A percentile compares a stretch with the other conserved stretches of the same genome.
phyloP scores from a whole-genome alignment of 2,113 vertebrate species.

The Canis aureus region DNA sequence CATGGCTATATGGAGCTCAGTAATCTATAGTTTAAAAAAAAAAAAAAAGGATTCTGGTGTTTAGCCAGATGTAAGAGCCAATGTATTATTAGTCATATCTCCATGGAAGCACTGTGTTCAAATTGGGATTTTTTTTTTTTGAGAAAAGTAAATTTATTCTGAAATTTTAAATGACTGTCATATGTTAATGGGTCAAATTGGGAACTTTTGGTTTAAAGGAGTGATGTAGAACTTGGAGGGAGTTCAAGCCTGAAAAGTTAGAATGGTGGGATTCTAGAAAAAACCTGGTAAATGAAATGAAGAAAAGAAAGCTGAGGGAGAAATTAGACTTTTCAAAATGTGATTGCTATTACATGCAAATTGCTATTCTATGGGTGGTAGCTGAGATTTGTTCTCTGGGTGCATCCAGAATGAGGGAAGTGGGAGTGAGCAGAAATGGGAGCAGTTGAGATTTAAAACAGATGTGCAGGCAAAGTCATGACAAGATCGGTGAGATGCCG shows the following conservation, averaged over 20 bases:
- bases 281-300: slow-evolving; percentile 6
- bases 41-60: not conserved
- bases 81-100: slow-evolving; percentile 60
- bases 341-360: not conserved
- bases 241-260: slow-evolving; percentile 51
- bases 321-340: slow-evolving; percentile 35
- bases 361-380: not conserved
- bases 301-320: slow-evolving; percentile 13
- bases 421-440: not conserved
- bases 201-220: slow-evolving; percentile 56
- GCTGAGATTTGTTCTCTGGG: slow-evolving; percentile 5
- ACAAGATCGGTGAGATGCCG: not conserved
- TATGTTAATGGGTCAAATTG: not conserved
- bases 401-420: not conserved
- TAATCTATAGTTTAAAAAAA: slow-evolving; percentile 27
- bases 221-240: slow-evolving; percentile 36
- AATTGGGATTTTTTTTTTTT: not conserved
- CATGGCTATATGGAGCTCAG: not conserved
- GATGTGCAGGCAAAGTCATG: not conserved
- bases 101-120: slow-evolving; percentile 58
- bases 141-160: not conserved
- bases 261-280: not conserved
- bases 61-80: slow-evolving; percentile 44
- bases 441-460: slow-evolving; percentile 47
- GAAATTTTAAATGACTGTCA: not conserved